Evolutionary conservation across 2,797 vertebrate genomes (phyloP).

Genomic region (Rhincodon typus): DNA sequence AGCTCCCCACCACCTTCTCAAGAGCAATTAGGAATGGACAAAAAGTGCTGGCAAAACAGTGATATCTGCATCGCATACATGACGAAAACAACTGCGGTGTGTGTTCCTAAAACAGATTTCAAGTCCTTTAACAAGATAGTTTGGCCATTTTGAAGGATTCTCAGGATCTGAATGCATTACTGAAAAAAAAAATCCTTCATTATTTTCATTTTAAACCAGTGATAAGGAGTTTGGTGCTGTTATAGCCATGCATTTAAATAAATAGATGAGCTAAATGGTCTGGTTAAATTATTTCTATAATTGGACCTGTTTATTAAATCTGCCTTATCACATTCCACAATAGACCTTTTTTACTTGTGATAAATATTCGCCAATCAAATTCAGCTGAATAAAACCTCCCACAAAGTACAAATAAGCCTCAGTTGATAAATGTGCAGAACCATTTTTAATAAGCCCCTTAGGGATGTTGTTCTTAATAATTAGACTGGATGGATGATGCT

Average conservation of each 20-base stretch:
- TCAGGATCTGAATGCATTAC: background rate
- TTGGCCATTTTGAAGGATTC: background rate
- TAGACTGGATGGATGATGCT: background rate
- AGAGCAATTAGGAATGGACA: no score
- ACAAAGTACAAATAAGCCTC: background rate
- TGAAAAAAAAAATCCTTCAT: background rate
- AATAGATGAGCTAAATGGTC: background rate
- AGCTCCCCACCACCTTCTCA: no score
- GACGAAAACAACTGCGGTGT: background rate
- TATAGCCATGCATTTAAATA: background rate
- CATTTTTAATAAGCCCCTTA: slow-evolving; percentile 32
- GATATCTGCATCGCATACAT: no score
- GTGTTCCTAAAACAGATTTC: background rate
- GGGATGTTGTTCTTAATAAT: slow-evolving; percentile 24
- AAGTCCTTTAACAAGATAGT: background rate
- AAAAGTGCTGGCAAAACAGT: no score
- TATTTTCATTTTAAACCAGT: background rate
- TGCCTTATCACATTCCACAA: background rate
- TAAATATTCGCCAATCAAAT: background rate
- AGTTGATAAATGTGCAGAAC: slow-evolving; percentile 1
- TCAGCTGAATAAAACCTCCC: slow-evolving; percentile 19
- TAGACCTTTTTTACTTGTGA: background rate
- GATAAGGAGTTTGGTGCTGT: background rate
- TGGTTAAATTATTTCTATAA: background rate
- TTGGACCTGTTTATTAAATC: background rate